Percentiles rank a stretch among this genome's conserved stretches.
Evolutionary conservation across 64 coral and sea anemone species (phyloP).

Genomic region (Montipora foliosa): DNA sequence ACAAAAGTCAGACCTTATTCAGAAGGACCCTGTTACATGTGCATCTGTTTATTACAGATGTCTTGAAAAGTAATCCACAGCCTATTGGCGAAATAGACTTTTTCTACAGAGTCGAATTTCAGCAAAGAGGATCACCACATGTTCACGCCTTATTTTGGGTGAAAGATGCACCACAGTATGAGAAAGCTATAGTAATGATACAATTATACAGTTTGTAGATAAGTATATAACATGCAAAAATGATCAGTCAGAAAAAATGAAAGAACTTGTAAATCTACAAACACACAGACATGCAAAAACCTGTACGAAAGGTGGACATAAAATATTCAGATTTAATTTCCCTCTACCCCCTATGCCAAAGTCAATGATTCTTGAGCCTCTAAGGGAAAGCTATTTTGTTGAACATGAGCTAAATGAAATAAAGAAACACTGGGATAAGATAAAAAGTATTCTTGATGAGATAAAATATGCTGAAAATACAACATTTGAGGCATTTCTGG

Average conservation of each 20-base stretch:
- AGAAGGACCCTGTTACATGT: no score
- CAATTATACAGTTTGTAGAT: background rate
- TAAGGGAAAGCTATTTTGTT: background rate
- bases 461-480: background rate
- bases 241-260: background rate
- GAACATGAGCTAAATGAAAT: background rate
- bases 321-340: conserved; percentile 10
- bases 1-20: no score
- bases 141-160: no score
- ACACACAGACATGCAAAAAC: no score
- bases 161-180: background rate
- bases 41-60: conserved; percentile 9
- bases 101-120: no score
- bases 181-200: background rate
- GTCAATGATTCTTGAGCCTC: conserved; percentile 3
- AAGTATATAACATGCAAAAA: conserved; percentile 12
- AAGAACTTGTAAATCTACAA: no score
- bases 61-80: conserved; percentile 15
- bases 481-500: background rate
- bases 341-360: conserved; percentile 2
- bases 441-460: no score
- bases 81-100: conserved; percentile 20
- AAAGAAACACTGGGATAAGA: background rate
- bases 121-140: no score
- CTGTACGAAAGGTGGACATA: background rate